phyloP scores from a whole-genome alignment of 1,140 invertebrate species.

The Stegodyphus dumicola region DNA sequence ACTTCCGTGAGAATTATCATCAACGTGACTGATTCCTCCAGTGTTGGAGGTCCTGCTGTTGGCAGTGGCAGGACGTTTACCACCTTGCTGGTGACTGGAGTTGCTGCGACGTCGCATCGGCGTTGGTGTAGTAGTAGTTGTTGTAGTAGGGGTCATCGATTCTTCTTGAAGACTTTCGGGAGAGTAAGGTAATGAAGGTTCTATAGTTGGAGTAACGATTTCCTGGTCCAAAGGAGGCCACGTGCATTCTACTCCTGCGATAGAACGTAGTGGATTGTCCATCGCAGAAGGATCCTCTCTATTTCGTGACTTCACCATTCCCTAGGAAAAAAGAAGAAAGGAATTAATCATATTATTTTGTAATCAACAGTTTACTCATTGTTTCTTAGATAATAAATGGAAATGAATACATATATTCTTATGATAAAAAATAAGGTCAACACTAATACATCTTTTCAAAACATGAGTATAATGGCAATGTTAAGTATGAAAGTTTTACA shows the following conservation, averaged over 20 bases:
- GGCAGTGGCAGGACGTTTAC: slow-evolving; percentile 3
- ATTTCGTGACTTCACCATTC: slow-evolving; percentile 59
- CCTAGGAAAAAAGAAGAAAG: slow-evolving; percentile 28
- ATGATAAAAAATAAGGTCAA: too few relatives aligned
- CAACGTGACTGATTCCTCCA: neutral
- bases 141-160: neutral
- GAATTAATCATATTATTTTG: too few relatives aligned
- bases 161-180: slow-evolving; percentile 17
- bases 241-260: slow-evolving; percentile 11
- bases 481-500: too few relatives aligned
- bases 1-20: slow-evolving; percentile 35
- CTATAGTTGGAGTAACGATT: slow-evolving; percentile 25
- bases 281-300: slow-evolving; percentile 30
- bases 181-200: slow-evolving; percentile 35
- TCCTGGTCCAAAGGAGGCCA: slow-evolving; percentile 43
- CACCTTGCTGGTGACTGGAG: neutral
- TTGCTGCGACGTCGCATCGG: slow-evolving; percentile 28
- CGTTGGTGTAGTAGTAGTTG: neutral
- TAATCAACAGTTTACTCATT: too few relatives aligned
- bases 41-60: neutral
- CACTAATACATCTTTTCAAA: too few relatives aligned
- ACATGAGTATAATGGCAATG: too few relatives aligned
- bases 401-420: too few relatives aligned
- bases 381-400: too few relatives aligned
- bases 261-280: slow-evolving; percentile 31